phyloP scores from a whole-genome alignment of 2,888 invertebrate species.

The Lacanobia wlatinum region DNA sequence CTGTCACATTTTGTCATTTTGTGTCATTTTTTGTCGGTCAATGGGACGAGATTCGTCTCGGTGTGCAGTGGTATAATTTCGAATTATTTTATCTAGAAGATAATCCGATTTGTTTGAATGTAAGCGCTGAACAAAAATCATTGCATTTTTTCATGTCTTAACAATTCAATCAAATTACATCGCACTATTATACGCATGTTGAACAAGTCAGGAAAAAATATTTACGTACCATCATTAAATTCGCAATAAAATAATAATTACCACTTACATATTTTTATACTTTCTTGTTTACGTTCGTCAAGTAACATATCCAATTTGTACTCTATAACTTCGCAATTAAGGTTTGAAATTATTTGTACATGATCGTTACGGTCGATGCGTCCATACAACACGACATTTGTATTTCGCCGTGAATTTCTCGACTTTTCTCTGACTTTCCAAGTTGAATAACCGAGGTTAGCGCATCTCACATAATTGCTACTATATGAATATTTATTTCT shows the following conservation, averaged over 20 bases:
- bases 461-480: conserved; percentile 80
- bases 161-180: neutral
- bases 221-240: conserved; percentile 28
- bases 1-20: conserved; percentile 76
- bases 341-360: conserved; percentile 55
- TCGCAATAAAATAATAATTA: conserved; percentile 57
- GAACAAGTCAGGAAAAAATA: conserved; percentile 32
- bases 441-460: conserved; percentile 87
- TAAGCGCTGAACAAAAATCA: too few relatives aligned
- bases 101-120: neutral
- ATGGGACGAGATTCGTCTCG: conserved; percentile 44
- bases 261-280: conserved; percentile 48
- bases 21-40: conserved; percentile 74
- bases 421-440: conserved; percentile 88
- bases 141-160: neutral
- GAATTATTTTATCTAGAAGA: neutral
- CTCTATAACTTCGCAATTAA: conserved; percentile 45
- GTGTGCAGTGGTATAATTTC: conserved; percentile 30
- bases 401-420: conserved; percentile 83
- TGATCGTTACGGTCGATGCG: conserved; percentile 74
- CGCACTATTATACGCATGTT: conserved; percentile 42
- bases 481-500: conserved; percentile 66
- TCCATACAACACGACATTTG: conserved; percentile 78
- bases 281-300: conserved; percentile 42
- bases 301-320: conserved; percentile 27